A percentile compares a stretch with the other conserved stretches of the same genome.
Conservation (phyloP, 2,888 invertebrate species). For the Cremastinae sp. region DNA sequence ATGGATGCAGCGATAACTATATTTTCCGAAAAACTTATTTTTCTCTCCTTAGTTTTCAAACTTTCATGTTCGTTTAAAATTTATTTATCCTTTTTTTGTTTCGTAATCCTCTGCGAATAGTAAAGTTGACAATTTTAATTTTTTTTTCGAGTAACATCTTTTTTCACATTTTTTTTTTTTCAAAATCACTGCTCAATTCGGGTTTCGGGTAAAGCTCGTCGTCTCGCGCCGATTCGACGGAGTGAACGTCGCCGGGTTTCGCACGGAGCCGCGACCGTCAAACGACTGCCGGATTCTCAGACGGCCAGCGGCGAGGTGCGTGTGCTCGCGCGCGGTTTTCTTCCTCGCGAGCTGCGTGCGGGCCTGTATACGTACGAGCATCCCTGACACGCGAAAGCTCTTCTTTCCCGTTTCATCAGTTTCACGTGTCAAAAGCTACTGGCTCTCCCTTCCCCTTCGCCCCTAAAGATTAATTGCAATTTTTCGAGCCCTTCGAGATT, state of each 20-base stretch:
- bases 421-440: slow-evolving; percentile 10
- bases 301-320: slow-evolving; percentile 48
- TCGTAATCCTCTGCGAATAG: no score
- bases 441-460: neutral
- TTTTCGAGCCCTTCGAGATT: neutral
- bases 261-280: slow-evolving; percentile 69
- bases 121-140: no score
- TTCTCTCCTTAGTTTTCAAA: no score
- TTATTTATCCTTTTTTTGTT: no score
- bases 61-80: no score
- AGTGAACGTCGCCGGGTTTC: slow-evolving; percentile 48
- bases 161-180: neutral
- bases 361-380: neutral
- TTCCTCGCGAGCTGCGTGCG: slow-evolving; percentile 29
- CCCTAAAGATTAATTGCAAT: slow-evolving; percentile 6
- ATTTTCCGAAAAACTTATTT: neutral
- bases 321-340: slow-evolving; percentile 48
- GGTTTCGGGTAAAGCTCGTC: neutral
- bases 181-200: no score
- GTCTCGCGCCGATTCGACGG: slow-evolving; percentile 8
- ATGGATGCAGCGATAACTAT: no score
- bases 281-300: slow-evolving; percentile 68
- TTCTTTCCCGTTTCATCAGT: neutral
- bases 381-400: slow-evolving; percentile 2
- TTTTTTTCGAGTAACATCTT: slow-evolving; percentile 1